These are phyloP conservation scores for Heterodera schachtii DNA, from an alignment of 1,140 invertebrate species.

Conservation along the genomic window DNA sequence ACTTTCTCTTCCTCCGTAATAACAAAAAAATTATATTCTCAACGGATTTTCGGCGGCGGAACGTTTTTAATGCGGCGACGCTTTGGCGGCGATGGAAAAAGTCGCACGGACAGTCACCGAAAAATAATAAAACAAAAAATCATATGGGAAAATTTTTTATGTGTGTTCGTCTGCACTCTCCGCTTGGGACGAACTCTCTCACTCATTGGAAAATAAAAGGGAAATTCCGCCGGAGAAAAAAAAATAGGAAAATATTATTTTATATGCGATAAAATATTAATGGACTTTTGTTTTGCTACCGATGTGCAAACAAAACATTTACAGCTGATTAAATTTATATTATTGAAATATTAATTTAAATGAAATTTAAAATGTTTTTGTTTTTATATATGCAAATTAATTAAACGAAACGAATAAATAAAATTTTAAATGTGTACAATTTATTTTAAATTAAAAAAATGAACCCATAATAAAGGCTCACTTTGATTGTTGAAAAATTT, in stretches of 20 bases:
- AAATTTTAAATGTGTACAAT: no score
- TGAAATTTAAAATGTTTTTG: no score
- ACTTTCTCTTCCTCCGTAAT: neutral
- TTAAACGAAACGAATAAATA: no score
- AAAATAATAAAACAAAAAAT: neutral
- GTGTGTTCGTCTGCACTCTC: neutral
- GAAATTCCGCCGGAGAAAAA: neutral
- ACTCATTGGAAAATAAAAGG: neutral
- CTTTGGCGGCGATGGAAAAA: neutral
- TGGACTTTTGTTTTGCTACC: neutral
- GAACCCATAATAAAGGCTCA: neutral
- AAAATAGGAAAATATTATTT: no score
- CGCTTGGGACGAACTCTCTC: neutral
- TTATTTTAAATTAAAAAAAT: neutral
- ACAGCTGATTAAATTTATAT: no score
- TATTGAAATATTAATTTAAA: no score
- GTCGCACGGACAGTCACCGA: constrained; percentile 1
- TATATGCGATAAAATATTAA: neutral
- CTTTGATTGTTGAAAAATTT: neutral
- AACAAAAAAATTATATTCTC: neutral
- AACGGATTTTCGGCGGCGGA: neutral
- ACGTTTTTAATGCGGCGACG: neutral
- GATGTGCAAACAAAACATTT: neutral
- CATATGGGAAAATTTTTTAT: neutral
- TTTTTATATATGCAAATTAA: no score